Conservation (phyloP, 2,888 invertebrate species). For the Arctia plantaginis region DNA sequence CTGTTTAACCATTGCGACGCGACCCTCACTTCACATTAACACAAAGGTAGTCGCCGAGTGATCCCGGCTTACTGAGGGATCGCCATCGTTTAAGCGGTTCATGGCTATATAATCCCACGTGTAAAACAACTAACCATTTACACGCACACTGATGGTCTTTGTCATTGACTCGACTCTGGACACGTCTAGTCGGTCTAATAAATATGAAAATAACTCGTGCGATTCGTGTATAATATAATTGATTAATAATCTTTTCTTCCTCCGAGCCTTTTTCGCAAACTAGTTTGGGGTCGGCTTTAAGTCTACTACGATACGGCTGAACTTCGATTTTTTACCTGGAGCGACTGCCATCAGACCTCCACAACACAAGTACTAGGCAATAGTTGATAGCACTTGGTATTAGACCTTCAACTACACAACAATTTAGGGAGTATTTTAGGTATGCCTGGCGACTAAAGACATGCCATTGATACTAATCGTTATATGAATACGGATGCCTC, state of each 20-base stretch:
- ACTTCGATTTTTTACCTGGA: too few species aligned
- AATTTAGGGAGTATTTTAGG: too few species aligned
- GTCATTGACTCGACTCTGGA: slow-evolving; percentile 8
- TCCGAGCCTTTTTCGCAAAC: too few species aligned
- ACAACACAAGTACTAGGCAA: too few species aligned
- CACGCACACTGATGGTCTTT: slow-evolving; percentile 63
- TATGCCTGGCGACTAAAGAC: too few species aligned
- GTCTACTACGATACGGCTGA: too few species aligned
- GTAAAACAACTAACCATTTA: slow-evolving; percentile 75
- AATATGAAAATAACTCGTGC: background rate
- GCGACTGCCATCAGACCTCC: too few species aligned
- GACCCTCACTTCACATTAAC: slow-evolving; percentile 32
- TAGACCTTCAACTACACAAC: too few species aligned
- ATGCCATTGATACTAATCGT: too few species aligned
- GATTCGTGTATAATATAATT: background rate
- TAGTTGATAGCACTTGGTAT: too few species aligned
- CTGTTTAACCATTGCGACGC: slow-evolving; percentile 27
- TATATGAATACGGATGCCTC: too few species aligned
- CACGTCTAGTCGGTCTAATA: background rate
- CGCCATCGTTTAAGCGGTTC: slow-evolving; percentile 73
- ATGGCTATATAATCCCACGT: slow-evolving; percentile 76
- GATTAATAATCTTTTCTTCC: background rate
- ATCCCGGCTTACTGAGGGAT: slow-evolving; percentile 78
- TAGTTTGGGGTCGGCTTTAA: too few species aligned
- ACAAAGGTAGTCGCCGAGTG: slow-evolving; percentile 56